Percentiles rank a stretch among this genome's conserved stretches.
These are phyloP conservation scores for Archocentrus centrarchus DNA, from an alignment of 2,113 vertebrate genomes.

Conservation along the genomic window DNA sequence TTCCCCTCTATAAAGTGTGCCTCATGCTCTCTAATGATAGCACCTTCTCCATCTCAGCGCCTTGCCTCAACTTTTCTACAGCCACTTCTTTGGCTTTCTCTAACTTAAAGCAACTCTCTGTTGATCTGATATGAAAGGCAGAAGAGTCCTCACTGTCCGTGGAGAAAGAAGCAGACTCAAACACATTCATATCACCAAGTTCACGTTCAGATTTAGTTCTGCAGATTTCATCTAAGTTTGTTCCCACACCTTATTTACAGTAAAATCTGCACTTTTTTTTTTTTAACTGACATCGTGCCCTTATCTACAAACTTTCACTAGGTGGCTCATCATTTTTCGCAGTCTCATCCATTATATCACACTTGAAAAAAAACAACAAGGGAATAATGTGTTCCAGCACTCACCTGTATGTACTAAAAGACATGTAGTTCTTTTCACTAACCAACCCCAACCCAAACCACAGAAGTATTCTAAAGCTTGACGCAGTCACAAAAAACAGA, in stretches of 20 bases:
- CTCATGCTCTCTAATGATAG: neutral
- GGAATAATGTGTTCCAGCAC: neutral
- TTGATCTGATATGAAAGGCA: neutral
- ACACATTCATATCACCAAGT: neutral
- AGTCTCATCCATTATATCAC: neutral
- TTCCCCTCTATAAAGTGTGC: neutral
- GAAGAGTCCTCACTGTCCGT: neutral
- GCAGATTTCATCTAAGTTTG: neutral
- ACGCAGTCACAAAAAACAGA: no score
- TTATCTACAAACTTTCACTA: neutral
- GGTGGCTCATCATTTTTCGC: neutral
- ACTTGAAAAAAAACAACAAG: neutral
- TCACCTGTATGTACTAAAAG: neutral
- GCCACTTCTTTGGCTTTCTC: constrained; percentile 6
- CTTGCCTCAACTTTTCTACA: neutral
- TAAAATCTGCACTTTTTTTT: neutral
- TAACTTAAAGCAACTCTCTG: neutral
- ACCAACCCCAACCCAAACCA: neutral
- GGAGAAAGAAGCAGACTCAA: neutral
- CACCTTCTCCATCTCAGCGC: neutral
- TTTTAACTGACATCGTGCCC: neutral
- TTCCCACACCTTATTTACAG: neutral
- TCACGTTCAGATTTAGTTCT: neutral
- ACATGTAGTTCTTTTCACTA: neutral
- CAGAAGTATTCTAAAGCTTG: neutral